Evolutionary conservation across 2,797 vertebrate species (phyloP), one percentile per base, ranked within the genome.

Genomic region (Todus mexicanus): DNA sequence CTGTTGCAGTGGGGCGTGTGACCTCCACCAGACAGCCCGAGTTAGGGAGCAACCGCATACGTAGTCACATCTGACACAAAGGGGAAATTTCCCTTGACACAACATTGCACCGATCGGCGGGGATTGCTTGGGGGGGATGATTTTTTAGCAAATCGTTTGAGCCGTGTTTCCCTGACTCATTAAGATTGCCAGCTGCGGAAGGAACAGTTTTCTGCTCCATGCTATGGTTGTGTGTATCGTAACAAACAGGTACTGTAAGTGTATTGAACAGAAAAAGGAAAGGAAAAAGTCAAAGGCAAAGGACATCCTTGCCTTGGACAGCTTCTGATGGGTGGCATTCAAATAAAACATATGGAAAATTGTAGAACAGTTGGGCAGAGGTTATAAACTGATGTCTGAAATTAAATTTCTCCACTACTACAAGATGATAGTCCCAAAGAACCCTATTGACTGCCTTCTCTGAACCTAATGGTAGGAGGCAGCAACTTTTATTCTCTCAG

Each of bases 321-420:
- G 80, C 51, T 84, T 91, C 83, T 91, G 74, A 76, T 88, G 90
- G 88, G 93, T 87, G 90, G 56, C 45, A 68, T 79, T 95, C 83
- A 92, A 91, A 93, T 91, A 91, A 90, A 94, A 76, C 95, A 95
- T 95, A 94, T 93, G 90, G 94, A 96, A 93, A 96, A 96, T 71
- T 89, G 93, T 74, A 60, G 85, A 95, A 94, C 96, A 94, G 95
- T 96, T 96, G 96, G 71, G 65, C 51, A 79, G 88, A 89, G 90
- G 94, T 96, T 90, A 94, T 95, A 96, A 96, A 93, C 63, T 54
- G 70, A 95, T 74, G 71, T n/a, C 68, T 91, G 88, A 92, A 95
- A 96, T 93, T 92, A 89, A 84, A 95, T 94, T 91, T 86, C 88
- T 84, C 77, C 25, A 47, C 83, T 90, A 90, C 51, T 73, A 90